phyloP scores from a whole-genome alignment of 2,113 vertebrate species.

The Neotragus moschatus region DNA sequence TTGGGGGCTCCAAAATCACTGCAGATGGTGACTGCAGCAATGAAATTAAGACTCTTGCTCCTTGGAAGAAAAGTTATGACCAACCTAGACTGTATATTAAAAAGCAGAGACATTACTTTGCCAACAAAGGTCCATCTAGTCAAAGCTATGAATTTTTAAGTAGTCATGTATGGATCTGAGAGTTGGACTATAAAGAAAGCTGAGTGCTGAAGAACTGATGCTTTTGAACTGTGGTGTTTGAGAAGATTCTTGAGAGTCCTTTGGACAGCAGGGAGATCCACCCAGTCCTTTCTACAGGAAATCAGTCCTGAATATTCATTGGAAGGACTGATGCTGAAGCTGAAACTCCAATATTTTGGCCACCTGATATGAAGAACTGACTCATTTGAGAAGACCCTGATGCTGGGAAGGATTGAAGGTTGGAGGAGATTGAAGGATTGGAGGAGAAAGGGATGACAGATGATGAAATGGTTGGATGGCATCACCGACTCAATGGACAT shows the following conservation, averaged over 20 bases:
- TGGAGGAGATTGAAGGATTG: not conserved
- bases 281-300: not conserved
- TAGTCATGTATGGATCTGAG: not conserved
- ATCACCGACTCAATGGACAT: rapidly evolving
- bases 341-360: not conserved
- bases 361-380: not conserved
- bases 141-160: not conserved
- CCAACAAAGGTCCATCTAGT: not conserved
- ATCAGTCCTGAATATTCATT: not conserved
- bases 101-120: not conserved
- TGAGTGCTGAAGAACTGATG: not conserved
- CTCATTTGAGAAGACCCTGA: not conserved
- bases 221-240: not conserved
- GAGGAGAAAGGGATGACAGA: not conserved
- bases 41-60: not conserved
- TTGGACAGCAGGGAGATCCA: not conserved
- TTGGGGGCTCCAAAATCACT: not conserved
- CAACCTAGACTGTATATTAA: not conserved
- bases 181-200: not conserved
- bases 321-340: not conserved
- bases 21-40: not conserved
- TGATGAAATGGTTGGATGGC: not conserved
- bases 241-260: not conserved
- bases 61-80: not conserved
- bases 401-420: not conserved